phyloP scores from a whole-genome alignment of 2,113 vertebrate genomes.

The Thunnus maccoyii region DNA sequence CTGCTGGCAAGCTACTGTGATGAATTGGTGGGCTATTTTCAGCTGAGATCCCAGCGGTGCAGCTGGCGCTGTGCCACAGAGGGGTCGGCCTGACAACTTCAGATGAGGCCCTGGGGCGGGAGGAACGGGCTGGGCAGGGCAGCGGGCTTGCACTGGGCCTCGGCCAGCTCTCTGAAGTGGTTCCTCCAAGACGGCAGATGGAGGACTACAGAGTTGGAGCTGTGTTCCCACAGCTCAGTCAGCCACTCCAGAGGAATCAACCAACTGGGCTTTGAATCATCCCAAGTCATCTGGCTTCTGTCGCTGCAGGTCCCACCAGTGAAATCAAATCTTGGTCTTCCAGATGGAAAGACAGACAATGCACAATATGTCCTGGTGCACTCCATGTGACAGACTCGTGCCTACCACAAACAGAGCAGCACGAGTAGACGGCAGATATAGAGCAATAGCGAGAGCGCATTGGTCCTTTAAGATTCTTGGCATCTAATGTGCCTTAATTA shows the following conservation, averaged over 20 bases:
- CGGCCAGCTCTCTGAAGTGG: slow-evolving; percentile 72
- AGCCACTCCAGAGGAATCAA: slow-evolving; percentile 64
- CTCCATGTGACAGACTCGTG: slow-evolving; percentile 44
- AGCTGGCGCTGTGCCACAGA: slow-evolving; percentile 68
- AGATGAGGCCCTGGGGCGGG: slow-evolving; percentile 64
- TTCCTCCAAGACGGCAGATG: slow-evolving; percentile 80
- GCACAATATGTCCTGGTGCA: slow-evolving; percentile 71
- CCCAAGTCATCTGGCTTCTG: slow-evolving; percentile 76
- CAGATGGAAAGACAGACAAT: slow-evolving; percentile 79
- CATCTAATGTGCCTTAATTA: slow-evolving; percentile 44
- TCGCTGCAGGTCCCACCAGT: slow-evolving; percentile 66
- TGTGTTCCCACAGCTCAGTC: slow-evolving; percentile 61
- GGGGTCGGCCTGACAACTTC: slow-evolving; percentile 77
- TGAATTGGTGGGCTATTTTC: slow-evolving; percentile 82
- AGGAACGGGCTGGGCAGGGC: slow-evolving; percentile 51
- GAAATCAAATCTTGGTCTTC: slow-evolving; percentile 76
- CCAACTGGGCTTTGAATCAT: slow-evolving; percentile 73
- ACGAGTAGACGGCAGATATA: slow-evolving; percentile 12
- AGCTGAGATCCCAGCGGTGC: slow-evolving; percentile 63
- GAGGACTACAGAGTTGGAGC: slow-evolving; percentile 63
- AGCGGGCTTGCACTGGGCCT: slow-evolving; percentile 45
- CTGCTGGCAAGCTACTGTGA: slow-evolving; percentile 72
- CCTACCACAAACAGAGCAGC: slow-evolving; percentile 44
- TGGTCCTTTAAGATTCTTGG: slow-evolving; percentile 28
- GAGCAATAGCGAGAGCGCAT: not conserved